Percentiles rank a stretch among this genome's conserved stretches.
Conservation (phyloP, 2,888 invertebrate species). For the Lycaena phlaeas region DNA sequence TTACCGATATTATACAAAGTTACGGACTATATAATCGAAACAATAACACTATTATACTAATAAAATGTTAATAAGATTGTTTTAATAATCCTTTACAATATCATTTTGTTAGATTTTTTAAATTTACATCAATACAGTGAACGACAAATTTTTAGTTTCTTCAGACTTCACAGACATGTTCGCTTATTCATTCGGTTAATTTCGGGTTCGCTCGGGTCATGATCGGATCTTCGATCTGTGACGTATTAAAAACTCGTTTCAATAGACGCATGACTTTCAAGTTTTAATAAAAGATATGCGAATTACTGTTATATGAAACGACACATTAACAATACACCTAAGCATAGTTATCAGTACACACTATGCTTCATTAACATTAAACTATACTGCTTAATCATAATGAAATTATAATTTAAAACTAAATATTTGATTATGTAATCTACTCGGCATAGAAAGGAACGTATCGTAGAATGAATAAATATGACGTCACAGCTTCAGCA, state of each 20-base stretch:
- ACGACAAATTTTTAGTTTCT: slow-evolving; percentile 75
- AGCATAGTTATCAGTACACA: no score
- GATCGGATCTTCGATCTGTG: slow-evolving; percentile 54
- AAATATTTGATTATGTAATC: neutral
- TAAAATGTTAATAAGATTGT: slow-evolving; percentile 56
- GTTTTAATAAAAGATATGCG: no score
- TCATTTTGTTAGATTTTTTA: slow-evolving; percentile 71
- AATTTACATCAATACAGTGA: slow-evolving; percentile 74
- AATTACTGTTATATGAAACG: no score
- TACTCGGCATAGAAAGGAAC: neutral
- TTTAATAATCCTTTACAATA: slow-evolving; percentile 57
- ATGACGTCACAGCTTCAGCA: slow-evolving; percentile 2
- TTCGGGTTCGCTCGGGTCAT: slow-evolving; percentile 72
- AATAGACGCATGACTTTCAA: slow-evolving; percentile 18
- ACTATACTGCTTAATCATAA: no score
- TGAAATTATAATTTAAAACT: neutral
- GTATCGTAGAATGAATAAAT: neutral
- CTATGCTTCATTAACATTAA: no score
- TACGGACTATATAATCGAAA: slow-evolving; percentile 51
- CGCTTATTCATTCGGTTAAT: slow-evolving; percentile 70
- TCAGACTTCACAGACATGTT: slow-evolving; percentile 48
- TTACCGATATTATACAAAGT: slow-evolving; percentile 54
- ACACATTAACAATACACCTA: no score
- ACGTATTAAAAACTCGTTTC: slow-evolving; percentile 22
- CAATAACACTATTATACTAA: slow-evolving; percentile 58